Percentiles rank a stretch among this genome's conserved stretches.
Conservation (phyloP, 1,140 invertebrate genomes). For the Drosophila pseudoananassae region DNA sequence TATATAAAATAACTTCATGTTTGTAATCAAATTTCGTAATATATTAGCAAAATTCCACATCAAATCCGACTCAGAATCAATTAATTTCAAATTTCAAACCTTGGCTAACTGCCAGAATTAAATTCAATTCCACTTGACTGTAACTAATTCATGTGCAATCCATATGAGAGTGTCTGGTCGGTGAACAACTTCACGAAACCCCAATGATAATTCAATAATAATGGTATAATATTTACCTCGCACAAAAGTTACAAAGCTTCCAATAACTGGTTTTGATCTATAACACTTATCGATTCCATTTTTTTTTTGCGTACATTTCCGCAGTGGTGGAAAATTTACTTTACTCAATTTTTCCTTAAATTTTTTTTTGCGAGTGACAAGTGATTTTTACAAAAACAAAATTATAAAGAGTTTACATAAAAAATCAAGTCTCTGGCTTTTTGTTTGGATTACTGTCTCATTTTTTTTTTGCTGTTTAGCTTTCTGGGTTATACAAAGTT, state of each 20-base stretch:
- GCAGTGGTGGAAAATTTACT: slow-evolving; percentile 31
- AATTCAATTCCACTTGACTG: slow-evolving; percentile 23
- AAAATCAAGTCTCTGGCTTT: slow-evolving; percentile 9
- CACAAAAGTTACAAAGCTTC: slow-evolving; percentile 22
- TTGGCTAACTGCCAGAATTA: slow-evolving; percentile 12
- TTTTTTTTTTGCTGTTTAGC: neutral
- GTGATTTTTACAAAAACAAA: slow-evolving; percentile 1
- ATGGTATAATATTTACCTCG: slow-evolving; percentile 7
- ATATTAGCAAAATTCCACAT: neutral
- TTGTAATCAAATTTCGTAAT: neutral
- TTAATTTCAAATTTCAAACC: slow-evolving; percentile 29
- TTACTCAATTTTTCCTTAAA: neutral
- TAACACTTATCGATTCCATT: neutral
- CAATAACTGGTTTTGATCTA: slow-evolving; percentile 30
- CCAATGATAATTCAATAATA: slow-evolving; percentile 25
- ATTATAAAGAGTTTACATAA: slow-evolving; percentile 17
- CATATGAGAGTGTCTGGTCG: slow-evolving; percentile 20
- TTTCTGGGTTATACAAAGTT: slow-evolving; percentile 14
- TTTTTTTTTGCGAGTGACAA: neutral
- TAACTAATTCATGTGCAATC: slow-evolving; percentile 44
- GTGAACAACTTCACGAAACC: slow-evolving; percentile 28
- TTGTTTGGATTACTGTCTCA: slow-evolving; percentile 4
- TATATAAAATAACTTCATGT: too few species aligned
- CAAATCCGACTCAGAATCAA: slow-evolving; percentile 20
- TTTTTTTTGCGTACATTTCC: slow-evolving; percentile 26